Evolutionary conservation across 2,797 vertebrate genomes (phyloP), one percentile per base, ranked within the genome.

Genomic region (Taeniopygia guttata): DNA sequence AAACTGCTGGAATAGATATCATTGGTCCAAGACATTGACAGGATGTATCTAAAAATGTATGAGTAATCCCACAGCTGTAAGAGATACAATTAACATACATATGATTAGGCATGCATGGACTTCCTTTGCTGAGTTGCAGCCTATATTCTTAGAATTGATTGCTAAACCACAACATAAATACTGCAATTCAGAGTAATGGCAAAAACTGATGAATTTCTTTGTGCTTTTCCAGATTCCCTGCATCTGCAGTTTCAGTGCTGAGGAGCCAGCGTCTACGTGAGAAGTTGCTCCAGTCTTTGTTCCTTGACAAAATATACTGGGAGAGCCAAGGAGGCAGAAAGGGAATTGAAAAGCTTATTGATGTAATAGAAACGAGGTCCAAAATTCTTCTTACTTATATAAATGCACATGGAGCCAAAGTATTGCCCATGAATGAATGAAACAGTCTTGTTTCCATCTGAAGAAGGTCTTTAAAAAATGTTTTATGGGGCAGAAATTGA

Each of bases 301-400:
- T 99, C 96, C 97, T 99, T 92, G 99, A 99, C 93, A 98, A 98
- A 97, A 98, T 98, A 36, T 99, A 98, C 88, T 99, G 99, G 99
- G 99, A 99, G 88, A 99, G 99, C 96, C 99, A 99, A 97, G 98
- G 99, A 30, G 99, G 99, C 64, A 98, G 99, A 36, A 98, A 97
- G 96, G 99, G 99, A 92, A 99, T 99, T 76, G 99, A 99, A 97
- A 99, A 99, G 81, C 98, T 99, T 76, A 99, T 99, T 27, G 99
- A 99, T 32, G 99, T 99, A 6, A 96, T 99, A 46, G 99, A 99
- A 96, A 98, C 97, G 90, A 98, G 99, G 75, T 98, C 98, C 54
- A 98, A 97, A 87, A 98, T 99, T 93, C 98, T 99, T 79, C 98
- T 99, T 75, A 99, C 99, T 58, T 99, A 99, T 72, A 98, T 99